Evolutionary conservation across 1,140 invertebrate genomes (phyloP), one percentile per base, ranked within the genome.

Genomic region (Zaprionus davidi): DNA sequence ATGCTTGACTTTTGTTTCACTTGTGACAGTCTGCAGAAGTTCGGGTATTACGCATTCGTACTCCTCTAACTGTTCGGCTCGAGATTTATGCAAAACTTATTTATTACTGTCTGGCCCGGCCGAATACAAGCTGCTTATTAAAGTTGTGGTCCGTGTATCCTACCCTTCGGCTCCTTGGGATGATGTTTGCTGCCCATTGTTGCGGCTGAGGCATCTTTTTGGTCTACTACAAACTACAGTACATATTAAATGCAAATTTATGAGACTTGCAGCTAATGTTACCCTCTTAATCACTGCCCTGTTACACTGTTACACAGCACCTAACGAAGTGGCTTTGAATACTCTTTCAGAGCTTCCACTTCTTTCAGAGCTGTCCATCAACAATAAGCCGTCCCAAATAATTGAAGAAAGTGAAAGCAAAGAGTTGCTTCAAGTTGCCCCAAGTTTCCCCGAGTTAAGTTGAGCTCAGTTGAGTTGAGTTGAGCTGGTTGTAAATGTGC

Each of bases 51-150:
- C 31, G 36, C 53, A 34, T 34, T 22, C 22, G 4, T 41, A 55
- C 38, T 20, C 31, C 17, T 64, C 55, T 41, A 64, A 44, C 76
- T 64, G 73, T 67, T 59, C 20, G 17, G 3, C 46, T 22, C 3
- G 24, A 60, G 75, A 85, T 81, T 84, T 85, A 84, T 84, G 82
- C 71, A 81, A 81, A 84, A 81, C 82, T 66, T 74, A 81, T 86
- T 86, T 85, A 78, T 81, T 60, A 41, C 73, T 74, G 44, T 85
- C 67, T 78, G 70, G 67, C 20, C 46, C 59, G 65, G 63, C 44
- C 31, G 17, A 38, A 36, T 36, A 56, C 36, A 57, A 71, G 60
- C 68, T 64, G 26, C 69, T 57, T 64, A 71, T 57, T 71, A 46
- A 34, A 64, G 49, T 24, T 57, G 26, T 55, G 68, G 46, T 70